Evolutionary conservation across 2,113 vertebrate species (phyloP), one percentile per base, ranked within the genome.

Genomic region (Irena cyanogastra): DNA sequence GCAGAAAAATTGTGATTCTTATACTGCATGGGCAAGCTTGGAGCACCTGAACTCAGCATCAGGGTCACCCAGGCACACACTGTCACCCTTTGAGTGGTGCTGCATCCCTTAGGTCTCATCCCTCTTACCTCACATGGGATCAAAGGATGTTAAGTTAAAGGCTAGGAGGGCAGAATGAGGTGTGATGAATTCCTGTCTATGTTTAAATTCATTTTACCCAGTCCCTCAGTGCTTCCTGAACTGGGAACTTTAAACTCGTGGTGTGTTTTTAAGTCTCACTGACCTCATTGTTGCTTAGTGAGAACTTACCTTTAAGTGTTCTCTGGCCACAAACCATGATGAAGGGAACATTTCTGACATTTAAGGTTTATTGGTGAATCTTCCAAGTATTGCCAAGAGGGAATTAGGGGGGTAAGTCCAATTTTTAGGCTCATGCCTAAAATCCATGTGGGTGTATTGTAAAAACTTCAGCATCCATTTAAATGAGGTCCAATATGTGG

Each of bases 201-300:
- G 59, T 76, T 76, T 37, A 35, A 83, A 66, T 59, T 49, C 3
- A 11, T 89, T 81, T 92, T 28, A 59, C 41, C 49, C 26, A 14
- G 37, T 75, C 23, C 20, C 81, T 69, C 1, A 3, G 15, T 77
- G 13, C 33, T 71, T 92, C 28, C 44, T 87, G 49, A 79, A 39
- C 31, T 21, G 18, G 23, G 44, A 76, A 44, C 41, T 49, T 74
- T 45, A 69, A 80, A 39, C 23, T 31, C 0, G 0, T 0, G 4
- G 5, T 68, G 30, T 50, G 6, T 75, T 96, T 77, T 59, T 60
- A 69, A 90, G 49, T 65, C 65, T 49, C 69, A 84, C 41, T 87
- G 71, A 88, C 83, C 86, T 93, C 28, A 8, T 6, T 76, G 42
- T 47, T 83, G 27, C 24, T 75, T 75, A 70, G 33, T 41, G 35